Evolutionary conservation across 2,113 vertebrate species (phyloP), one percentile per base, ranked within the genome.

Genomic region (Barbus barbus): DNA sequence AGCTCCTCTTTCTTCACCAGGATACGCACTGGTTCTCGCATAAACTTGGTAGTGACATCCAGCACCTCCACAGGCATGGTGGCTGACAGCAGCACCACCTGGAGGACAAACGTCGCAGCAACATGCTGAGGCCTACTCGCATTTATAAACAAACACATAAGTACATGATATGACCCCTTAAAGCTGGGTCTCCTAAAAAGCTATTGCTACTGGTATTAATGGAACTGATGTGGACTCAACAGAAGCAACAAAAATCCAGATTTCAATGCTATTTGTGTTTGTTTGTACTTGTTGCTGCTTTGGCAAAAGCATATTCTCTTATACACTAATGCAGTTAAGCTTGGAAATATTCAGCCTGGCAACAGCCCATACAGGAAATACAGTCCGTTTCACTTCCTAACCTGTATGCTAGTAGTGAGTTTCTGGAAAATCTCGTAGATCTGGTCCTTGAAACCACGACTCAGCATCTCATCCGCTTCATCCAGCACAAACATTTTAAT

Each of bases 401-500:
- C 96, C 95, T 97, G 96, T 90, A 96, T 97, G 90, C 96, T 96
- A 83, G 96, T 96, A 92, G 95, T 96, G 46, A 97, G 71, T 86
- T 97, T 97, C 83, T 97, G 96, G 83, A 97, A 97, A 90, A 97
- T 97, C 88, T 97, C 96, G 88, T 97, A 97, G 79, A 97, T 97
- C 92, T 97, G 96, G 96, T 97, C 96, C 92, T 97, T 97, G 91
- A 97, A 97, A 78, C 96, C 96, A 89, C 96, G 94, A 90, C 96
- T 97, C 93, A 97, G 90, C 96, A 97, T 97, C 91, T 97, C 96
- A 94, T 97, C 96, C 77, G 96, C 96, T 93, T 97, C 96, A 93
- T 97, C 96, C 93, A 97, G 92, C 90, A 96, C 96, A 88, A 97
- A 97, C 96, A 97, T 97, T 92, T 96, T 96, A 91, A 97, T 97